These are phyloP conservation scores for Bombyx mandarina DNA, from an alignment of 1,140 invertebrate species.

Conservation along the genomic window DNA sequence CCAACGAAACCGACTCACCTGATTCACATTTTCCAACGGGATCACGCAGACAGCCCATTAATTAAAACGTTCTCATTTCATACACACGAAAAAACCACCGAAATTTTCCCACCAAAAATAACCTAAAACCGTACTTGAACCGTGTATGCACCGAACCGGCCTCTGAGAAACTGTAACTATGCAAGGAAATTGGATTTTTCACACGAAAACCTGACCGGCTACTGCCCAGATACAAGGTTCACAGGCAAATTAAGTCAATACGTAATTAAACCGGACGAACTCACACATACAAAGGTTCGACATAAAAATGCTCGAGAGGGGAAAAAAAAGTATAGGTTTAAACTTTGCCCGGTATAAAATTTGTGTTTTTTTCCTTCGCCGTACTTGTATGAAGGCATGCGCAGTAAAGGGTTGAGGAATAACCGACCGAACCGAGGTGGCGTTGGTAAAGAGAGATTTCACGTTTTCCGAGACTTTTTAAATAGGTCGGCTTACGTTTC, in stretches of 20 bases:
- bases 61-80: no score
- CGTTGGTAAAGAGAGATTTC: neutral
- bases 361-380: conserved; percentile 68
- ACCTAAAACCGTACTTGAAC: neutral
- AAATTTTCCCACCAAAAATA: conserved; percentile 15
- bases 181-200: no score
- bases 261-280: conserved; percentile 68
- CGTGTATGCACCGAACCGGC: conserved; percentile 12
- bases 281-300: conserved; percentile 66
- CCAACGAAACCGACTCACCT: no score
- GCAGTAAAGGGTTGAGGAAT: conserved; percentile 63
- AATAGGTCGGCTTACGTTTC: conserved; percentile 25
- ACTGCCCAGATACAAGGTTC: conserved; percentile 3
- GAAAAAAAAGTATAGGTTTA: conserved; percentile 71
- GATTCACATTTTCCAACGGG: no score
- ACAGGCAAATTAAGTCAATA: conserved; percentile 70
- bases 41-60: no score
- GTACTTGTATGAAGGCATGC: conserved; percentile 66
- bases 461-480: conserved; percentile 8
- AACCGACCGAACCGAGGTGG: conserved; percentile 19
- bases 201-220: no score
- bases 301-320: conserved; percentile 58
- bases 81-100: no score
- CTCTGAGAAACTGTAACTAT: neutral
- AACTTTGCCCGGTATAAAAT: conserved; percentile 71